Base-by-base conservation (phyloP, 2,888 invertebrate genomes). In the Tryphoninae sp. region DNA sequence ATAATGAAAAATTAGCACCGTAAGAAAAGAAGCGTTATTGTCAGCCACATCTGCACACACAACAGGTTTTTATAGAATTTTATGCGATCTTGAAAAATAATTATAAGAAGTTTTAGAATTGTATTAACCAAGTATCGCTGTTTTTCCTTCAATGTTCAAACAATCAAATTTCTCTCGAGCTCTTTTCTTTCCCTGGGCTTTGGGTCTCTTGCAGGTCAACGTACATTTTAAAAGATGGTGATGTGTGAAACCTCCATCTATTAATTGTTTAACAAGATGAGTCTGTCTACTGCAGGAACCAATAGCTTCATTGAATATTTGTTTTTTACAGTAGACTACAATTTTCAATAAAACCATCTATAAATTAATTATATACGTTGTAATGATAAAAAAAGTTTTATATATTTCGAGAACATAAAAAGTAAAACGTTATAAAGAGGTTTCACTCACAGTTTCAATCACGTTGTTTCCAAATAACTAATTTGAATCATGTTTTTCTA, bases 171-270 rank as follows among this genome's bases (percentile, higher is more conserved):
- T 69, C 58, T 69, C 69, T 42, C 42, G 40, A 42, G 55, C 55
- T 69, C 69, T 69, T 26, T 69, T 58, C 42, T 58, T 69, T 58
- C 69, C 69, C 42, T 69, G 58, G 42, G 69, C 69, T 16, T 55
- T 58, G 19, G 69, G 58, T 42, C 55, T 55, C 22, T 42, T 55
- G 40, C 69, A 42, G 42, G 69, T 69, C 55, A 69, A 69, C 13
- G 58, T 69, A 58, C 69, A 69, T 22, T 69, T 55, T 40, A 58
- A 58, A 42, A 69, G 40, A 58, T 26, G 26, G 26, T 26, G 2
- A 26, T 3, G 26, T 26, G 26, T 26, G 26, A 26, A 26, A 26
- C 2, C 26, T 26, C 26, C 26, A 26, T 26, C 26, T 26, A 26
- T 26, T 26, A 26, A 26, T 26, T 26, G 26, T 3, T 3, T 26